Evolutionary conservation across 2,888 invertebrate genomes (phyloP).

Genomic region (Timema podura): DNA sequence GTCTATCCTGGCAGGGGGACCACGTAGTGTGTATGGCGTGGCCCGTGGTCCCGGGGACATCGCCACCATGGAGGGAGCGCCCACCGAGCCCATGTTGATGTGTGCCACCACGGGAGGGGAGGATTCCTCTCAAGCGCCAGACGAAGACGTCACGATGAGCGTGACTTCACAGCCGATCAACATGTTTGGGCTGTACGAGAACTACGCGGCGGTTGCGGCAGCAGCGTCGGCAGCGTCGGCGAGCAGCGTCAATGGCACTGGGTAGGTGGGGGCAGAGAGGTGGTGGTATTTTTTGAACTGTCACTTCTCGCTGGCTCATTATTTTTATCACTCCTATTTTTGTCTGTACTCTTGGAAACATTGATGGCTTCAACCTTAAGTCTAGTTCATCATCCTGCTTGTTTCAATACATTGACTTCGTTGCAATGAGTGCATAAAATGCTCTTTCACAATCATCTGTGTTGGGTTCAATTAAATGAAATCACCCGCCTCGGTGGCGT

Average conservation of each 20-base stretch:
- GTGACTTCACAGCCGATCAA: background rate
- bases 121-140: background rate
- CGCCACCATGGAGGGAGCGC: constrained; percentile 11
- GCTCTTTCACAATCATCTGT: too few species aligned
- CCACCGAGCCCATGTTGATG: constrained; percentile 20
- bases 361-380: too few species aligned
- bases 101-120: constrained; percentile 20
- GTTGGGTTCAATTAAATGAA: too few species aligned
- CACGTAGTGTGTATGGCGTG: constrained; percentile 19
- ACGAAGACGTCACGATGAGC: background rate
- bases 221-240: constrained; percentile 17
- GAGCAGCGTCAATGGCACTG: background rate
- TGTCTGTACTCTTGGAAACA: too few species aligned
- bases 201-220: constrained; percentile 24
- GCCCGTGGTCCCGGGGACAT: background rate
- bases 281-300: too few species aligned
- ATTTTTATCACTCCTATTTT: too few species aligned
- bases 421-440: too few species aligned
- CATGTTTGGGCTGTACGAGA: constrained; percentile 26
- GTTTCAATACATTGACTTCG: too few species aligned
- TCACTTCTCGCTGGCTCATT: too few species aligned
- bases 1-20: constrained; percentile 26
- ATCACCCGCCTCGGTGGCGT: too few species aligned
- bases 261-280: background rate
- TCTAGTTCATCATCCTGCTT: too few species aligned